Percentiles rank a stretch among this genome's conserved stretches.
These are phyloP conservation scores for Lethrus apterus DNA, from an alignment of 1,140 invertebrate genomes.

Conservation along the genomic window DNA sequence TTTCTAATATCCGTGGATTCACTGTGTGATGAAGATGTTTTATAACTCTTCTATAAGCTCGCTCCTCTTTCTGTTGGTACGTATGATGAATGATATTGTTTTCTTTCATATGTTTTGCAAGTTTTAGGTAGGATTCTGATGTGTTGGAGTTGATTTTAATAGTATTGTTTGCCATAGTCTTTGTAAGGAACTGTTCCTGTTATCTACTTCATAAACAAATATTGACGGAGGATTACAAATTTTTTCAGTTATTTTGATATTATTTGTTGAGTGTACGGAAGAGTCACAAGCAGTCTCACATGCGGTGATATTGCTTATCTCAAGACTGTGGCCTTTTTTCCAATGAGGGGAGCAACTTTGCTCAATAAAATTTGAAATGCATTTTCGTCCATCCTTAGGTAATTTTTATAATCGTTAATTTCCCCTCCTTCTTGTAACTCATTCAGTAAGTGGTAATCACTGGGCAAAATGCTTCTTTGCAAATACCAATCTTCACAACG, in stretches of 20 bases:
- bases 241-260: neutral
- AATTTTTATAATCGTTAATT: too few species aligned
- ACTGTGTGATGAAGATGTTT: conserved; percentile 10
- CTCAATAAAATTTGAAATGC: too few species aligned
- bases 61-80: conserved; percentile 7
- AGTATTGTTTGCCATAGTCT: conserved; percentile 1
- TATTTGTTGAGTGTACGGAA: too few species aligned
- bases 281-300: too few species aligned
- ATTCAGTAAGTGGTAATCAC: too few species aligned
- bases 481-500: too few species aligned
- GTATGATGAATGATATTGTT: conserved; percentile 7
- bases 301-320: too few species aligned
- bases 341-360: too few species aligned
- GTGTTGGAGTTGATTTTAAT: conserved; percentile 2
- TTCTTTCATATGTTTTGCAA: neutral
- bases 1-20: neutral
- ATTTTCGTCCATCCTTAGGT: too few species aligned
- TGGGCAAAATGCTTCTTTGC: too few species aligned
- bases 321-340: too few species aligned
- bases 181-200: conserved; percentile 7
- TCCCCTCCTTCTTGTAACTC: too few species aligned
- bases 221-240: conserved; percentile 5
- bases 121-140: conserved; percentile 7
- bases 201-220: conserved; percentile 5
- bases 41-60: neutral